Evolutionary conservation across 2,888 invertebrate genomes (phyloP).

Genomic region (Keiferia lycopersicella): DNA sequence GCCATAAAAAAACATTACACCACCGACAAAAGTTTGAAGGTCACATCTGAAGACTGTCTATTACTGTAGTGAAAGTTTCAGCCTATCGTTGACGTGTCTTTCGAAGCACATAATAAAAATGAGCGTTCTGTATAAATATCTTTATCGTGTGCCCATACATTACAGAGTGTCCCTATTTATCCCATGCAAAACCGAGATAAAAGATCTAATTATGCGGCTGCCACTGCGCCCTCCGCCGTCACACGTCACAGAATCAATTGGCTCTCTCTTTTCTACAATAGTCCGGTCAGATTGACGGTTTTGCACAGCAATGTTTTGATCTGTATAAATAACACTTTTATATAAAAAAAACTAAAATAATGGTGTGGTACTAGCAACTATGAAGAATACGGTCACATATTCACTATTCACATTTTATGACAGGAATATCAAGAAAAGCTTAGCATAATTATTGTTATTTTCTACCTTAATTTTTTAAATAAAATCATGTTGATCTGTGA

Average conservation of each 20-base stretch:
- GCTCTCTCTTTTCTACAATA: neutral
- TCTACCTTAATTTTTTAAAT: too few species aligned
- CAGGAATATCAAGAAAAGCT: neutral
- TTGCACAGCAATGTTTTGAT: neutral
- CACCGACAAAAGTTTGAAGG: too few species aligned
- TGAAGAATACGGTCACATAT: too few species aligned
- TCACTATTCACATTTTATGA: neutral
- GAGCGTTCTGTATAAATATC: neutral
- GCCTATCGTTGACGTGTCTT: too few species aligned
- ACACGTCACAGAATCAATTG: constrained; percentile 23
- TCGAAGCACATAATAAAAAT: too few species aligned
- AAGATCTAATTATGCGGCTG: constrained; percentile 22
- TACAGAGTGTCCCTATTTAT: constrained; percentile 3
- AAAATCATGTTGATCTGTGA: too few species aligned
- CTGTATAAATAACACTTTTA: neutral
- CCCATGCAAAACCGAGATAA: constrained; percentile 17
- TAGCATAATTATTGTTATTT: neutral
- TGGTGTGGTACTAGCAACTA: too few species aligned
- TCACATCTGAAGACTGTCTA: too few species aligned
- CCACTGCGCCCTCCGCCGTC: neutral
- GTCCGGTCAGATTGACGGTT: neutral
- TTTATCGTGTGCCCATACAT: neutral
- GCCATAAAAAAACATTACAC: too few species aligned
- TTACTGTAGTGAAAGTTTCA: too few species aligned
- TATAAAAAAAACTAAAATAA: too few species aligned